Evolutionary conservation across 2,797 vertebrate genomes (phyloP).

Genomic region (Alectoris magna): DNA sequence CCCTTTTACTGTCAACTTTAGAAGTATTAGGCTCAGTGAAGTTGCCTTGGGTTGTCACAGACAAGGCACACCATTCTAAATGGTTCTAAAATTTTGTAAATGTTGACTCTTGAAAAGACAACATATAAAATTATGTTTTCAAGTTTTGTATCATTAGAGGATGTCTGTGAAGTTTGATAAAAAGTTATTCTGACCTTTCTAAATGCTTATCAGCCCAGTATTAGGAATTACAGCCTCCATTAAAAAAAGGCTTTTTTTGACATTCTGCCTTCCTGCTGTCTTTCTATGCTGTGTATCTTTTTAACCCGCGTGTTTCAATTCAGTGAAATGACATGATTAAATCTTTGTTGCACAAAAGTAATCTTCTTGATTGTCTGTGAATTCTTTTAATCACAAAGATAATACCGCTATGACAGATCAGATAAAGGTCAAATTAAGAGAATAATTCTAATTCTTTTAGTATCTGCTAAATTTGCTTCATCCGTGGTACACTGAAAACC

Average conservation of each 20-base stretch:
- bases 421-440: neutral
- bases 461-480: neutral
- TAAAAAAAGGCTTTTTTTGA: neutral
- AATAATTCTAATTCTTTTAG: neutral
- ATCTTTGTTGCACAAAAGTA: conserved; percentile 31
- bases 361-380: conserved; percentile 21
- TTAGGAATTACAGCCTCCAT: neutral
- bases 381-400: conserved; percentile 17
- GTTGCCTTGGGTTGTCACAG: neutral
- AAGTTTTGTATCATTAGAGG: neutral
- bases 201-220: neutral
- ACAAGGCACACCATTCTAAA: neutral
- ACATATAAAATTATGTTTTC: neutral
- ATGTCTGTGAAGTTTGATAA: neutral
- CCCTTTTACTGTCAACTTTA: neutral
- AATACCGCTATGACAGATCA: neutral
- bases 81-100: neutral
- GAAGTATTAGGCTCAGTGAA: neutral
- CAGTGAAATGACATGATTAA: conserved; percentile 44
- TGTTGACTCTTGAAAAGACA: neutral
- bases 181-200: neutral
- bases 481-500: neutral
- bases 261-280: neutral
- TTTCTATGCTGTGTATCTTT: neutral
- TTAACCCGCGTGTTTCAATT: conserved; percentile 8